Percentiles rank a stretch among this genome's conserved stretches.
These are phyloP conservation scores for Leptoteleia sp. DNA, from an alignment of 1,140 invertebrate species.

Conservation along the genomic window DNA sequence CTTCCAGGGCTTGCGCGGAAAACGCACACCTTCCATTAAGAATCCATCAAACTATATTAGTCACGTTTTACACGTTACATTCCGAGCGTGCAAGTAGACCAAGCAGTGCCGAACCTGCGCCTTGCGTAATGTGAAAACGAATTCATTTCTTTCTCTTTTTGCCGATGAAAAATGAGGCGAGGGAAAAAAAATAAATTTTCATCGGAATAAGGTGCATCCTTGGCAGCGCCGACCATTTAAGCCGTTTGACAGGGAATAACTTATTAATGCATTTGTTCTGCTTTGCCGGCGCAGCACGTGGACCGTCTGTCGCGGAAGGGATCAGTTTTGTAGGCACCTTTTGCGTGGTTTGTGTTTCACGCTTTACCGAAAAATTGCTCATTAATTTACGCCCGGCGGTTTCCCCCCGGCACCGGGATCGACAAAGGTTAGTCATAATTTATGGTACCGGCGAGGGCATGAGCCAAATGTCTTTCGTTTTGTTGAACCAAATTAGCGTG, in stretches of 20 bases:
- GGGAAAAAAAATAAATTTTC: slow-evolving; percentile 21
- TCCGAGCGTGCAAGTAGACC: not conserved
- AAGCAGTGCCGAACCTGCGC: slow-evolving; percentile 2
- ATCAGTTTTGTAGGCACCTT: slow-evolving; percentile 59
- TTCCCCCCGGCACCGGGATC: slow-evolving; percentile 27
- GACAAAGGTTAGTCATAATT: slow-evolving; percentile 69
- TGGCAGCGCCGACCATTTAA: no score
- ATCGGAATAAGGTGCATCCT: slow-evolving; percentile 27
- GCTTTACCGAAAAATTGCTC: slow-evolving; percentile 77
- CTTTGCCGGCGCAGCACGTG: slow-evolving; percentile 68
- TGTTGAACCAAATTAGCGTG: slow-evolving; percentile 31
- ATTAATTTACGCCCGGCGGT: slow-evolving; percentile 75
- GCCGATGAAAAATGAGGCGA: slow-evolving; percentile 6
- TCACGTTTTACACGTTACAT: slow-evolving; percentile 8
- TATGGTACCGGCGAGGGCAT: slow-evolving; percentile 44
- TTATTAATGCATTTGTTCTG: slow-evolving; percentile 76
- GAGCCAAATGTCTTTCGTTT: slow-evolving; percentile 73
- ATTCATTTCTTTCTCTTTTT: not conserved
- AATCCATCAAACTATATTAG: not conserved
- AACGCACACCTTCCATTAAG: no score
- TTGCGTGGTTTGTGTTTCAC: slow-evolving; percentile 75
- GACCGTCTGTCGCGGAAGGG: slow-evolving; percentile 75
- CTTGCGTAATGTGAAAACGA: slow-evolving; percentile 1
- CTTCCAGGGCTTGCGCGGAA: no score
- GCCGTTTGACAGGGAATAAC: slow-evolving; percentile 60